Conservation (phyloP, 2,888 invertebrate species). For the Neoascia interrupta region DNA sequence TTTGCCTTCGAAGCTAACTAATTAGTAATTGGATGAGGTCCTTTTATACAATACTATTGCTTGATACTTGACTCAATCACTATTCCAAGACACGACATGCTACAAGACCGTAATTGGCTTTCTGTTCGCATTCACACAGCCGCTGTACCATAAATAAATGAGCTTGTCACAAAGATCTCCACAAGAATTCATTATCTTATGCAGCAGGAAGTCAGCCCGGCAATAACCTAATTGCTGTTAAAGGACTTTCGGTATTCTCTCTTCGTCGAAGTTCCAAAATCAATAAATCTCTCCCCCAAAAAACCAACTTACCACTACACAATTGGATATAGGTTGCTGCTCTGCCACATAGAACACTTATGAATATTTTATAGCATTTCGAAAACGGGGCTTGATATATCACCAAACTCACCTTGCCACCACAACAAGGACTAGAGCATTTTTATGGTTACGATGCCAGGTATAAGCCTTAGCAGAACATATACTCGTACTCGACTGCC, state of each 20-base stretch:
- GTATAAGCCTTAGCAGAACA: neutral
- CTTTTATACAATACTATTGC: too few species aligned
- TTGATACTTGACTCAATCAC: too few species aligned
- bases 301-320: too few species aligned
- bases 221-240: conserved; percentile 44
- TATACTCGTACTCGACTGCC: conserved; percentile 17
- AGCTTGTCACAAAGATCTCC: conserved; percentile 8
- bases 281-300: conserved; percentile 49
- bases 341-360: neutral
- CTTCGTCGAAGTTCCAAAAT: conserved; percentile 8
- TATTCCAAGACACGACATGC: too few species aligned
- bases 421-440: neutral
- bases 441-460: conserved; percentile 10
- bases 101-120: too few species aligned
- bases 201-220: conserved; percentile 4
- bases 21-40: neutral
- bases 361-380: conserved; percentile 51
- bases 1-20: neutral
- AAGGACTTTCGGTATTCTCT: conserved; percentile 21
- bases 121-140: too few species aligned
- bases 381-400: conserved; percentile 8
- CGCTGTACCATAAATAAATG: conserved; percentile 14
- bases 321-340: too few species aligned
- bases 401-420: neutral
- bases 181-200: conserved; percentile 24